These are phyloP conservation scores for Istiophorus platypterus DNA, from an alignment of 2,113 vertebrate species.

Conservation along the genomic window DNA sequence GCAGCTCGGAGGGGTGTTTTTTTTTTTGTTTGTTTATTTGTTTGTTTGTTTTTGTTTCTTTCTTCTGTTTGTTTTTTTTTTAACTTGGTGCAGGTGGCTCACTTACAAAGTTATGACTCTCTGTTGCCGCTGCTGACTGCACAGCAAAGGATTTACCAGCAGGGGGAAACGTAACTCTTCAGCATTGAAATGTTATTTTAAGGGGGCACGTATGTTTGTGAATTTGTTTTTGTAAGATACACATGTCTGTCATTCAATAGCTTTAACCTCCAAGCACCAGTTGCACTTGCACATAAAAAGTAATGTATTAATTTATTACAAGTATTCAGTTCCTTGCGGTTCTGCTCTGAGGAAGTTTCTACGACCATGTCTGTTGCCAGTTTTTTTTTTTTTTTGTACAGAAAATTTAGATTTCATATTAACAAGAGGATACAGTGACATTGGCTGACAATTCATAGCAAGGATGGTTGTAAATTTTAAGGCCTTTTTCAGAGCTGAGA, in stretches of 20 bases:
- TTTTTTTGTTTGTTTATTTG: not conserved
- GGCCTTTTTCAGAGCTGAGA: too few relatives aligned
- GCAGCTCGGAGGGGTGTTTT: not conserved
- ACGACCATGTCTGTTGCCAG: too few relatives aligned
- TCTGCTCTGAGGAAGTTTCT: not conserved
- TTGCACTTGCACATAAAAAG: not conserved
- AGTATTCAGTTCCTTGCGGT: not conserved
- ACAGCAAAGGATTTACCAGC: constrained; percentile 63
- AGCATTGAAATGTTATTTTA: not conserved
- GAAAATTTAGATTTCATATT: too few relatives aligned
- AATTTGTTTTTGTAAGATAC: not conserved
- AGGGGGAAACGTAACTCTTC: constrained; percentile 74
- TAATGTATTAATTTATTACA: too few relatives aligned
- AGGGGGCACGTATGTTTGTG: not conserved
- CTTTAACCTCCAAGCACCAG: not conserved
- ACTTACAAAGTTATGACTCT: not conserved
- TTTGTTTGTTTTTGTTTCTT: not conserved
- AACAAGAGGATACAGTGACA: too few relatives aligned
- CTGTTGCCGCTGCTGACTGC: constrained; percentile 31
- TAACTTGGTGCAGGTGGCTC: not conserved
- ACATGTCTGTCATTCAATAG: not conserved
- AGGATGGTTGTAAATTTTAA: too few relatives aligned
- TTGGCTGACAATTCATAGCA: too few relatives aligned
- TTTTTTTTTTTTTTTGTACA: too few relatives aligned
- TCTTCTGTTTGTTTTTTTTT: not conserved